Base-by-base conservation (phyloP, 1,140 invertebrate species). In the Andricus grossulariae region DNA sequence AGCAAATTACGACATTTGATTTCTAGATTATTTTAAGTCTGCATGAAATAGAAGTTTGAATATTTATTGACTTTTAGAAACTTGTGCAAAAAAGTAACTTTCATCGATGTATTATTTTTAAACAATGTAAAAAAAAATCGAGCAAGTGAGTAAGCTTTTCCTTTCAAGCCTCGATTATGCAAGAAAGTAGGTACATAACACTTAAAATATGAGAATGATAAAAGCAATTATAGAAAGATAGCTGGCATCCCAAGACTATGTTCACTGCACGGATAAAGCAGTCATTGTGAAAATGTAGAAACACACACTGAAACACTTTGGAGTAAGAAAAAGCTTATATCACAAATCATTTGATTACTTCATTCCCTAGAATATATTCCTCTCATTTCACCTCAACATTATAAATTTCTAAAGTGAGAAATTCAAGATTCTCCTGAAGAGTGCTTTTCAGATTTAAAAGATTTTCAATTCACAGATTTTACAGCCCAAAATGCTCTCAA, bases 151-250 rank as follows among this genome's bases (percentile, higher is more conserved):
- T 60, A 16, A 60, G 25, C 3, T 66, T 66, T 66, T 66, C 57
- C 25, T 66, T 66, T 66, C 25, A 32, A 66, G 21, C 16, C 39
- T 66, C 11, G 25, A 66, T 66, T 66, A 66, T 66, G 57, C 57
- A 66, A 66, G 57, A 32, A 21, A 15, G 57, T 32, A 66, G 13
- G 6, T 25, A 16, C 13, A 25, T 66, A 66, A 66, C 39, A 66
- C 57, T 39, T 66, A 25, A 11, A 55, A 60, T 25, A 13, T n/a
- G 21, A 15, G 25, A 66, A 66, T 39, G 57, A 13, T 39, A 66
- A 66, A 25, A 66, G 57, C 57, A 66, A 66, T 66, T 66, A 66
- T 21, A 66, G 57, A 66, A 66, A 66, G 57, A 66, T 66, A 66
- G 57, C 15, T 66, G 57, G 57, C 57, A 66, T 66, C 39, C 21